Evolutionary conservation across 2,888 invertebrate genomes (phyloP).

Genomic region (Ormia ochracea): DNA sequence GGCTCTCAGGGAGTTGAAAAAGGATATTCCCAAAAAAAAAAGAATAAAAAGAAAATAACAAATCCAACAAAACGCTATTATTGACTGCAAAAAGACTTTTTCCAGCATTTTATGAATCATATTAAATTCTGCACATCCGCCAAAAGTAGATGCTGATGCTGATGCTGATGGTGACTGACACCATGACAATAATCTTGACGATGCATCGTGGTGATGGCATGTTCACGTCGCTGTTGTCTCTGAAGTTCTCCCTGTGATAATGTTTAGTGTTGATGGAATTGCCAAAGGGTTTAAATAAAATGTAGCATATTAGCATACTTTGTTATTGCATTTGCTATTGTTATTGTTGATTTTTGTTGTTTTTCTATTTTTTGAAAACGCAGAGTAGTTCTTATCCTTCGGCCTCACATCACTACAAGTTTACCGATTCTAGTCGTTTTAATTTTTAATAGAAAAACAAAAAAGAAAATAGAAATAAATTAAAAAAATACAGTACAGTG

Average conservation of each 20-base stretch:
- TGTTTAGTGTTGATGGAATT: slow-evolving; percentile 45
- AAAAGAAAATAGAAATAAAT: too few species aligned
- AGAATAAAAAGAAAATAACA: too few species aligned
- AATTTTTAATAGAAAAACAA: neutral
- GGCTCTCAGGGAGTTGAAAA: too few species aligned
- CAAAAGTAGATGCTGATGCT: neutral
- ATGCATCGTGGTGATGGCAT: too few species aligned
- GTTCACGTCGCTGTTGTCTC: slow-evolving; percentile 17
- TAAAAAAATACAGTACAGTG: neutral
- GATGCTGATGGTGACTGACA: too few species aligned
- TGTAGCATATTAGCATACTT: slow-evolving; percentile 44
- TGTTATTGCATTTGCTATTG: slow-evolving; percentile 39
- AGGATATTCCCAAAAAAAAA: too few species aligned
- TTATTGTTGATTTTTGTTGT: slow-evolving; percentile 15
- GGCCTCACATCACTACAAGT: neutral
- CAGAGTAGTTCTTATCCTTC: slow-evolving; percentile 20
- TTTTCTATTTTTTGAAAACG: slow-evolving; percentile 37
- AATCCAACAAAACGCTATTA: too few species aligned
- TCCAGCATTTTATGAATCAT: too few species aligned
- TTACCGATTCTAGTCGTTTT: slow-evolving; percentile 7
- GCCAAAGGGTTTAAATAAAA: slow-evolving; percentile 56
- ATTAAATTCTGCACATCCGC: too few species aligned
- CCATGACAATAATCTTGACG: too few species aligned
- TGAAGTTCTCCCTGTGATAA: slow-evolving; percentile 18
- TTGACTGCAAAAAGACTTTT: too few species aligned